A percentile compares a stretch with the other conserved stretches of the same genome.
phyloP scores from a whole-genome alignment of 2,888 invertebrate genomes.

The Dryocosmus kuriphilus region DNA sequence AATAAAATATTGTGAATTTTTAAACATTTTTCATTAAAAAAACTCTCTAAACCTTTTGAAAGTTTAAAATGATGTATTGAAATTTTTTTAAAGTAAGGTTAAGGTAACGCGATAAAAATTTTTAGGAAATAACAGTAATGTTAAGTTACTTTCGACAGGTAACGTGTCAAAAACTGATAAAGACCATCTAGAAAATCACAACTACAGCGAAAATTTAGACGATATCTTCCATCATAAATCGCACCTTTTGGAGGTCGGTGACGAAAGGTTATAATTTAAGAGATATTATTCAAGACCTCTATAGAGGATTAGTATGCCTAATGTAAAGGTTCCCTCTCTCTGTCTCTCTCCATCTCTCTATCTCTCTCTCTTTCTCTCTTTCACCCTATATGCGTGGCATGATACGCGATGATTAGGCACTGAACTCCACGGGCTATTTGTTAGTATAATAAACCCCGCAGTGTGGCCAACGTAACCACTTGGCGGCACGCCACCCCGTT shows the following conservation, averaged over 20 bases:
- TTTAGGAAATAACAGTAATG: too few relatives aligned
- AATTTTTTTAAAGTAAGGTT: too few relatives aligned
- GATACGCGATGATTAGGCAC: slow-evolving; percentile 77
- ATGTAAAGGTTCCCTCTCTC: background rate
- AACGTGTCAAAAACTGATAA: too few relatives aligned
- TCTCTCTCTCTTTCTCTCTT: background rate
- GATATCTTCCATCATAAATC: too few relatives aligned
- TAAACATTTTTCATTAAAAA: too few relatives aligned
- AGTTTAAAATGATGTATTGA: too few relatives aligned
- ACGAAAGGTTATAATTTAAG: slow-evolving; percentile 21
- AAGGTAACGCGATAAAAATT: too few relatives aligned
- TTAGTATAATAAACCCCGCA: slow-evolving; percentile 77
- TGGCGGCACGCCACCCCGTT: slow-evolving; percentile 76
- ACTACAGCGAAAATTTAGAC: too few relatives aligned
- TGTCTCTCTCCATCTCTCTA: slow-evolving; percentile 3
- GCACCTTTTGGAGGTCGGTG: slow-evolving; percentile 24
- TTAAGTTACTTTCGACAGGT: too few relatives aligned
- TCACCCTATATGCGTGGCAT: slow-evolving; percentile 63
- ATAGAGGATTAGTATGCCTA: slow-evolving; percentile 5
- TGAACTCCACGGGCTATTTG: slow-evolving; percentile 76
- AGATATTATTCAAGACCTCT: slow-evolving; percentile 26
- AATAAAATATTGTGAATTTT: too few relatives aligned
- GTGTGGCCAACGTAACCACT: slow-evolving; percentile 76
- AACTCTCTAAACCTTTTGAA: too few relatives aligned
- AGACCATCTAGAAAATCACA: too few relatives aligned